A percentile compares a stretch with the other conserved stretches of the same genome.
Conservation (phyloP, 2,113 vertebrate species). For the Bufo gargarizans region DNA sequence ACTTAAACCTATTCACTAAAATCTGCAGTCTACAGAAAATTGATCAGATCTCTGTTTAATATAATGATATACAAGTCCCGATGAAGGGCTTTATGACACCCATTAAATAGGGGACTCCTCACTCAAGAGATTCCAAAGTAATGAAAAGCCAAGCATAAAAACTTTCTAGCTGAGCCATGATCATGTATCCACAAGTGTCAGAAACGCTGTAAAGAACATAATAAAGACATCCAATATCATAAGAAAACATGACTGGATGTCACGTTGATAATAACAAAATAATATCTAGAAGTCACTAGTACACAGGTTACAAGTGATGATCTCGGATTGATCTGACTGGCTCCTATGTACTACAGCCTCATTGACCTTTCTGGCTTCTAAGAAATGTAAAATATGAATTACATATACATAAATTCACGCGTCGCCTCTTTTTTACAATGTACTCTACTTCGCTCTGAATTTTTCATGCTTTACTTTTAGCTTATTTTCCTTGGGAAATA, state of each 20-base stretch:
- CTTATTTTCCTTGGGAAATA: constrained; percentile 35
- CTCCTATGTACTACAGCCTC: background rate
- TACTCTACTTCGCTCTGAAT: background rate
- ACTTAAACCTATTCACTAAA: background rate
- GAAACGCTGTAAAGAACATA: no score
- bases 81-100: background rate
- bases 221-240: background rate
- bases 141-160: no score
- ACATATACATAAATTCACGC: background rate
- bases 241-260: background rate
- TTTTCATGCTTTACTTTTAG: constrained; percentile 5
- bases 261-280: background rate
- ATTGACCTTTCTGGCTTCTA: background rate
- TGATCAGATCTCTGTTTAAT: background rate
- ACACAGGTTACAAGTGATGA: no score
- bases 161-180: no score
- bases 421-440: background rate
- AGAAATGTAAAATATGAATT: constrained; percentile 7
- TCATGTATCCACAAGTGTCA: no score
- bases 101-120: background rate
- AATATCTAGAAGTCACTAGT: no score
- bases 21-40: background rate
- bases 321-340: background rate
- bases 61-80: background rate
- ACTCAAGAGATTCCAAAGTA: no score